These are phyloP conservation scores for Anisognathus igniventris DNA, from an alignment of 2,797 vertebrate genomes.

Conservation along the genomic window DNA sequence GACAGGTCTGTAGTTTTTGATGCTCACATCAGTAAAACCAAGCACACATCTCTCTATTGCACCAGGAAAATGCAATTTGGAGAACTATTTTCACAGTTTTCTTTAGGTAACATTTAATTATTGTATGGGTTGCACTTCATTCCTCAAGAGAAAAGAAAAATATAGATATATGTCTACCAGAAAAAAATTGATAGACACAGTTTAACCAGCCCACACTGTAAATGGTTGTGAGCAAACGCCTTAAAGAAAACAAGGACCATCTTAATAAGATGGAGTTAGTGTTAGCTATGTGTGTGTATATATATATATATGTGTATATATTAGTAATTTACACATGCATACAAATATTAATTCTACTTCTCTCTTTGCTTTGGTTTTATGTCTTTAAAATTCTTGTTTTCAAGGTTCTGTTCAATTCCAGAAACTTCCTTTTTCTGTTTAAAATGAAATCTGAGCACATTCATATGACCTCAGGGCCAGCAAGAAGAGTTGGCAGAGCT, in stretches of 20 bases:
- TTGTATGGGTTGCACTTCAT: not conserved
- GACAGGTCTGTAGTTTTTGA: slow-evolving; percentile 31
- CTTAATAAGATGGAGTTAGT: not conserved
- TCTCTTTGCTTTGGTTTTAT: not conserved
- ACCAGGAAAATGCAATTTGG: not conserved
- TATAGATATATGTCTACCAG: not conserved
- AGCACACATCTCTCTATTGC: slow-evolving; percentile 9
- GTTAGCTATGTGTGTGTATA: not conserved
- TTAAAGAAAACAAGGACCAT: not conserved
- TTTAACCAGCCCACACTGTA: not conserved
- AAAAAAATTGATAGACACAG: not conserved
- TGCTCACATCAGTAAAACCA: slow-evolving; percentile 16
- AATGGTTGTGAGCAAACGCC: not conserved
- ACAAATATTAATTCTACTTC: not conserved
- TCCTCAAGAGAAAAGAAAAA: not conserved
- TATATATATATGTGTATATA: not conserved
- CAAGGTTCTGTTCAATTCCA: not conserved
- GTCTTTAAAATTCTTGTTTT: not conserved
- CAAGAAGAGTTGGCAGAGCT: not conserved
- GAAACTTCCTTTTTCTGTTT: not conserved
- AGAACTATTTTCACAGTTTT: not conserved
- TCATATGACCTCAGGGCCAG: not conserved
- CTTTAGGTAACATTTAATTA: not conserved
- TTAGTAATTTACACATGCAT: not conserved
- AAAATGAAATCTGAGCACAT: not conserved